phyloP scores from a whole-genome alignment of 2,113 vertebrate species.

The Nothoprocta perdicaria region DNA sequence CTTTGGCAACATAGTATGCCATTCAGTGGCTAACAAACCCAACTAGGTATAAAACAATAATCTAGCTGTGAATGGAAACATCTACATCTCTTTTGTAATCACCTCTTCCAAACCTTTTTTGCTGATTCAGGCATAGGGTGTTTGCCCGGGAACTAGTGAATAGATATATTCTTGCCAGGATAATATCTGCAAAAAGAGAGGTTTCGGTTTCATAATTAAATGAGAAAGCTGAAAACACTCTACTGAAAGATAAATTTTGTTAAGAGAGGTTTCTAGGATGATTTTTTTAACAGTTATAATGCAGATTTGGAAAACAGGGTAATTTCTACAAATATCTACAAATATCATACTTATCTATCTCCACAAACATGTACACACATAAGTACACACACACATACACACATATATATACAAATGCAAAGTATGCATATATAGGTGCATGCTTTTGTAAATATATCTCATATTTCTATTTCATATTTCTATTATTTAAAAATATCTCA shows the following conservation, averaged over 20 bases:
- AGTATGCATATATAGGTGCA: fast-evolving
- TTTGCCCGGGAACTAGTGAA: not conserved
- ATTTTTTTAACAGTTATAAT: conserved; percentile 2
- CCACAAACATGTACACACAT: not conserved
- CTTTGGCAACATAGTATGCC: not conserved
- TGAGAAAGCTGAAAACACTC: conserved; percentile 42
- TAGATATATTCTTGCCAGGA: conserved; percentile 6
- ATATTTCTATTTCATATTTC: not conserved
- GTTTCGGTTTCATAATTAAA: conserved; percentile 50
- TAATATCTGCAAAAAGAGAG: conserved; percentile 15
- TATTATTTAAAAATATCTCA: not conserved
- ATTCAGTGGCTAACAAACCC: not conserved
- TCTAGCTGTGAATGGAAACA: not conserved
- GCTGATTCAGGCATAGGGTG: not conserved
- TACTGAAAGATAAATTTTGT: conserved; percentile 30
- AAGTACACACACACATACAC: not conserved
- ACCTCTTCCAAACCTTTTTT: conserved; percentile 17
- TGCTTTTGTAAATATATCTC: not conserved
- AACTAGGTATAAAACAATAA: not conserved
- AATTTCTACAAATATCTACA: not conserved
- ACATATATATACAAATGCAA: not conserved
- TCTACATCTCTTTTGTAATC: not conserved
- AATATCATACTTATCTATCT: not conserved
- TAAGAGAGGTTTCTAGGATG: conserved; percentile 34
- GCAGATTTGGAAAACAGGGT: not conserved